Conservation (phyloP, 2,888 invertebrate species). For the Pristionchus fissidentatus region DNA sequence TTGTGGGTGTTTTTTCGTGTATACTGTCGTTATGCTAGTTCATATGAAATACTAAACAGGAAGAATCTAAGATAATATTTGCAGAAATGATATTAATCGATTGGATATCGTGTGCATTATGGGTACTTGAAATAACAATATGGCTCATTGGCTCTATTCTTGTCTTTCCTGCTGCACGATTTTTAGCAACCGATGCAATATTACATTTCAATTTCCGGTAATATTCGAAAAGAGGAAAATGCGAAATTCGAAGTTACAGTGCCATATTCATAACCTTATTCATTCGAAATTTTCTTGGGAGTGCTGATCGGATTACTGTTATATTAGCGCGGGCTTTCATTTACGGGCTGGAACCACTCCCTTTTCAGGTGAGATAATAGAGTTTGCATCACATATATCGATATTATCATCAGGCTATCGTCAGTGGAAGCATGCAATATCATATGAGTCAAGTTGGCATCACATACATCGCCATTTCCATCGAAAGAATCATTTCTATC, state of each 20-base stretch:
- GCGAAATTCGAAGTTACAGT: no score
- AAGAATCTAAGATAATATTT: no score
- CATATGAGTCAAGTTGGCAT: slow-evolving; percentile 6
- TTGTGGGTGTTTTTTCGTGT: no score
- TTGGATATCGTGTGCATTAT: slow-evolving; percentile 30
- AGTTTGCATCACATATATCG: no score
- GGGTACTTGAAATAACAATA: not conserved
- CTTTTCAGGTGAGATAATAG: not conserved
- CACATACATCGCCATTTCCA: slow-evolving; percentile 6
- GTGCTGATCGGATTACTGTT: slow-evolving; percentile 2
- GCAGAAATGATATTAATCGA: no score
- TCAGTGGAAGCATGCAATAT: not conserved
- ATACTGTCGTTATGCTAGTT: no score
- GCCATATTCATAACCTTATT: slow-evolving; percentile 13
- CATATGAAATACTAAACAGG: no score
- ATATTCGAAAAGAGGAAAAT: no score
- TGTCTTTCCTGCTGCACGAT: not conserved
- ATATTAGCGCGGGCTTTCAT: slow-evolving; percentile 31
- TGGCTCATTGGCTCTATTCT: not conserved
- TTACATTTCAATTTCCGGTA: slow-evolving; percentile 35
- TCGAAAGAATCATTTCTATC: not conserved
- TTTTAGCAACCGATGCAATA: not conserved
- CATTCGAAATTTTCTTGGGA: slow-evolving; percentile 20
- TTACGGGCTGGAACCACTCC: slow-evolving; percentile 14
- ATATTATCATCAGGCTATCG: not conserved